These are phyloP conservation scores for Syrrhaptes paradoxus DNA, from an alignment of 2,113 vertebrate genomes.

Conservation along the genomic window DNA sequence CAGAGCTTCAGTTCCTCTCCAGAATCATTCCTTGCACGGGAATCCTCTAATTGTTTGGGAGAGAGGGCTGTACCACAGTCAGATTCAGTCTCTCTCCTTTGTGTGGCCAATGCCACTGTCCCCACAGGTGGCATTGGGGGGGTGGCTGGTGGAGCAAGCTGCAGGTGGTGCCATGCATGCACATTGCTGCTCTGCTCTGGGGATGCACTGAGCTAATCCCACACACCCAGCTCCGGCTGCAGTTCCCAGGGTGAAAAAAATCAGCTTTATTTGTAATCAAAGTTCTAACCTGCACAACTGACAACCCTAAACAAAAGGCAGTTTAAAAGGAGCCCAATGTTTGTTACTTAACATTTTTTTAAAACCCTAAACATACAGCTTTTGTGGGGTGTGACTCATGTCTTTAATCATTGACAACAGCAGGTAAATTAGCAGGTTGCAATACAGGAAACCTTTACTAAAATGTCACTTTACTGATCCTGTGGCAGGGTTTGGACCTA, in stretches of 20 bases:
- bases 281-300: neutral
- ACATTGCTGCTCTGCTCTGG: neutral
- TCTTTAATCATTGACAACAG: neutral
- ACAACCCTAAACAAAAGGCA: neutral
- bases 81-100: neutral
- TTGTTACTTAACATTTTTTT: neutral
- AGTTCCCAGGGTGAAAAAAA: neutral
- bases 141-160: neutral
- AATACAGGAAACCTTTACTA: neutral
- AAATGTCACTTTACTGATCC: neutral
- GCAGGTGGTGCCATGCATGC: neutral
- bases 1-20: neutral
- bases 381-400: neutral
- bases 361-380: neutral
- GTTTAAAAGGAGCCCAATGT: neutral
- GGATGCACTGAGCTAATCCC: neutral
- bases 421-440: neutral
- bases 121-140: neutral
- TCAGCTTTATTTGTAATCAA: neutral
- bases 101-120: neutral
- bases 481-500: neutral
- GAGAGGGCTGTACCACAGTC: neutral
- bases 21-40: neutral
- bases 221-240: neutral
- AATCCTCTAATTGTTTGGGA: neutral